A percentile compares a stretch with the other conserved stretches of the same genome.
These are phyloP conservation scores for Punctoribates punctum DNA, from an alignment of 2,888 invertebrate species.

Conservation along the genomic window DNA sequence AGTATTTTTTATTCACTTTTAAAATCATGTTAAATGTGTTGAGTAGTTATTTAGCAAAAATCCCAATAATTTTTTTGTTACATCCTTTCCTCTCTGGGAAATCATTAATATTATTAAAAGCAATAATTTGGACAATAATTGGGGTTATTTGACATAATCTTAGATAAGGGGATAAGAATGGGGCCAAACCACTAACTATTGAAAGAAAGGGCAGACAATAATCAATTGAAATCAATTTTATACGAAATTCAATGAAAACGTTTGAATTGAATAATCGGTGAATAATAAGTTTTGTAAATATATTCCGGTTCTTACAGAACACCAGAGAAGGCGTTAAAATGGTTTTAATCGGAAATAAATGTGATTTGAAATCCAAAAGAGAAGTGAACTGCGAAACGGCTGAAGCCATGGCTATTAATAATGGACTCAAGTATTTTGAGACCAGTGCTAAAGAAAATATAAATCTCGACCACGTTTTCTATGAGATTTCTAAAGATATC, in stretches of 20 bases:
- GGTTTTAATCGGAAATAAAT: constrained; percentile 17
- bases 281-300: not conserved
- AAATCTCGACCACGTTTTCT: constrained; percentile 11
- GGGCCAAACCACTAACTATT: too few relatives aligned
- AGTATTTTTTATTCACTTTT: not conserved
- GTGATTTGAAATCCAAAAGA: constrained; percentile 4
- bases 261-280: not conserved
- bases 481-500: constrained; percentile 28
- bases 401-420: constrained; percentile 20
- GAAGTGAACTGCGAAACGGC: not conserved
- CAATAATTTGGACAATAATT: too few relatives aligned
- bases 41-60: not conserved
- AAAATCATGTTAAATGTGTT: not conserved
- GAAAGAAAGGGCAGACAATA: not conserved
- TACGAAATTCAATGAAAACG: not conserved
- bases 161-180: too few relatives aligned
- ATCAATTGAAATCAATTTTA: not conserved
- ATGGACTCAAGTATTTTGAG: constrained; percentile 24
- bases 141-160: too few relatives aligned
- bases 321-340: constrained; percentile 30
- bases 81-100: too few relatives aligned
- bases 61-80: not conserved
- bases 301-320: not conserved
- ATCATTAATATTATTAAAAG: too few relatives aligned
- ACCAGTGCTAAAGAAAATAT: constrained; percentile 30